phyloP scores from a whole-genome alignment of 2,888 invertebrate genomes.

The Hyles lineata region DNA sequence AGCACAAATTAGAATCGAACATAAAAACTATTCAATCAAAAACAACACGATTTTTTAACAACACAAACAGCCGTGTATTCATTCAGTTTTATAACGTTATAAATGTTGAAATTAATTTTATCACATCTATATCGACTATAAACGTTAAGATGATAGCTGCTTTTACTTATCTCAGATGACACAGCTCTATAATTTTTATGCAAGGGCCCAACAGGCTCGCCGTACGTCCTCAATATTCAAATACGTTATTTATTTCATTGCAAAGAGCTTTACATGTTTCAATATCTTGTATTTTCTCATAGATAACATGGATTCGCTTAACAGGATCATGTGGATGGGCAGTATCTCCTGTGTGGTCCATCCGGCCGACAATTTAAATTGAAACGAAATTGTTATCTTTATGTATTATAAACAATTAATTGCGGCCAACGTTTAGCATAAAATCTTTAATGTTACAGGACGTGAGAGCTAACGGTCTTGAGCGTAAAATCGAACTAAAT shows the following conservation, averaged over 20 bases:
- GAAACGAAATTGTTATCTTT: constrained; percentile 33
- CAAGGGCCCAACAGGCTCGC: constrained; percentile 39
- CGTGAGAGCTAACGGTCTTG: constrained; percentile 4
- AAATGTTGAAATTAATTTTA: constrained; percentile 26
- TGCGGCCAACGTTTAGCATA: constrained; percentile 21
- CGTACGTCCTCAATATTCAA: constrained; percentile 43
- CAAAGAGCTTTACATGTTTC: constrained; percentile 35
- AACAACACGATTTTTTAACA: constrained; percentile 14
- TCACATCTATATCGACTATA: constrained; percentile 29
- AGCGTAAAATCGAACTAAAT: constrained; percentile 20
- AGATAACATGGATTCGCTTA: constrained; percentile 42
- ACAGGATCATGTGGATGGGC: constrained; percentile 39
- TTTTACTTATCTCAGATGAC: constrained; percentile 24
- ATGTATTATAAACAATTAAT: constrained; percentile 29
- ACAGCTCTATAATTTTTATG: constrained; percentile 44
- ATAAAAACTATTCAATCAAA: constrained; percentile 20
- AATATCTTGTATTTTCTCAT: constrained; percentile 39
- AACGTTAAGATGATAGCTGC: constrained; percentile 22
- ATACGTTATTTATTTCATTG: constrained; percentile 45
- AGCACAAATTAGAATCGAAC: neutral
- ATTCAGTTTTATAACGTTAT: constrained; percentile 22
- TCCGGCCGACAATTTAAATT: constrained; percentile 31
- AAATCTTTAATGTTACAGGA: constrained; percentile 17
- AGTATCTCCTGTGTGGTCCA: constrained; percentile 39
- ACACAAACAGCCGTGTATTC: constrained; percentile 19